Evolutionary conservation across 2,797 vertebrate genomes (phyloP).

Genomic region (Oceanodroma leucorhoa): DNA sequence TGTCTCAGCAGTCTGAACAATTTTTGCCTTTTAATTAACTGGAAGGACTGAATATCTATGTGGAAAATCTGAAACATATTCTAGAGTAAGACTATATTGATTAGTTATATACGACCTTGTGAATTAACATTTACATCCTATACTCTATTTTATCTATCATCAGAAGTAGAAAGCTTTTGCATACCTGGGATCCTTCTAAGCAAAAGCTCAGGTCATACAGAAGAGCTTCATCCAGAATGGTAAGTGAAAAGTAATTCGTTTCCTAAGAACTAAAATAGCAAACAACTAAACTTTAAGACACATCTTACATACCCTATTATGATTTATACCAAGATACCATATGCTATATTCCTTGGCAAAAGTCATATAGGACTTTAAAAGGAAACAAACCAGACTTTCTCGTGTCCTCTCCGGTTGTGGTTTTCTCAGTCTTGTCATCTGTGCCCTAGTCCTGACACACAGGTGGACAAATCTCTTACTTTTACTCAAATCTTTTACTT

Average conservation of each 20-base stretch:
- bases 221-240: neutral
- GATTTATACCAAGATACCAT: neutral
- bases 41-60: neutral
- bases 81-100: neutral
- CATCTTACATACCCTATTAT: neutral
- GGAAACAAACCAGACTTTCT: neutral
- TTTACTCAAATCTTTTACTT: constrained; percentile 14
- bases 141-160: neutral
- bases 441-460: neutral
- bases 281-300: neutral
- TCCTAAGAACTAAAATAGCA: neutral
- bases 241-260: neutral
- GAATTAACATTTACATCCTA: neutral
- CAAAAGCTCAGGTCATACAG: neutral
- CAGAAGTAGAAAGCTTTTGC: neutral
- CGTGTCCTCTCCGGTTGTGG: neutral
- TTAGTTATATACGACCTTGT: neutral
- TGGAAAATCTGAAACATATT: neutral
- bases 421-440: neutral
- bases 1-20: neutral
- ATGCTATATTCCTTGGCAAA: neutral
- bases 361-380: neutral
- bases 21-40: neutral
- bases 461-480: constrained; percentile 25
- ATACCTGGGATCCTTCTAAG: neutral